A percentile compares a stretch with the other conserved stretches of the same genome.
These are phyloP conservation scores for Clamator glandarius DNA, from an alignment of 2,797 vertebrate genomes.

Conservation along the genomic window DNA sequence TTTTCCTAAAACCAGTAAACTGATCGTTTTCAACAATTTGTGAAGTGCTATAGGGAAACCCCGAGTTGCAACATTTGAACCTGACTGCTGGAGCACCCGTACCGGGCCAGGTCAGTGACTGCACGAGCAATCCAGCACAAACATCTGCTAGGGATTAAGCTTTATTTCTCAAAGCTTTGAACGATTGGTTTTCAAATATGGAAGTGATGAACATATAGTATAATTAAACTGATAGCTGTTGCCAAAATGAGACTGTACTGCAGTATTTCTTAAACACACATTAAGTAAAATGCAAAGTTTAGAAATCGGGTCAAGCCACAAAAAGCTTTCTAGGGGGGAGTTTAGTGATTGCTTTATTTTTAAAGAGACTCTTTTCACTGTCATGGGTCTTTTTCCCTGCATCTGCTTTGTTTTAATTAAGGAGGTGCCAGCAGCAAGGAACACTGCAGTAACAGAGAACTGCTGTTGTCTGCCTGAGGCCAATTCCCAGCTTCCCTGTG, in stretches of 20 bases:
- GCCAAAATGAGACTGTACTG: neutral
- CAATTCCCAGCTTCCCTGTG: neutral
- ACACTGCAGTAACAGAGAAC: neutral
- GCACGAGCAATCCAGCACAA: neutral
- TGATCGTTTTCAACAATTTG: neutral
- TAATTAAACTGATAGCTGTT: constrained; percentile 8
- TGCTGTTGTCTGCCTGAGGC: constrained; percentile 6
- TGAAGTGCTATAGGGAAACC: neutral
- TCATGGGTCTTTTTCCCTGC: neutral
- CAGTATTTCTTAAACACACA: neutral
- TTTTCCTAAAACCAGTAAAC: neutral
- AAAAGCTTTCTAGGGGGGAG: neutral
- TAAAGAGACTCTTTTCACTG: neutral
- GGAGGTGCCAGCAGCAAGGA: constrained; percentile 25
- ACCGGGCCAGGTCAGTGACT: neutral
- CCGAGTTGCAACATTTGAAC: neutral
- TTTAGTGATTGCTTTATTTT: neutral
- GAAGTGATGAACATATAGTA: neutral
- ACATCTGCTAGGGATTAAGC: constrained; percentile 11
- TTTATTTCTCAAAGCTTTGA: constrained; percentile 2
- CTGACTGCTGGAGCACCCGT: neutral
- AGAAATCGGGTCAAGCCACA: constrained; percentile 7
- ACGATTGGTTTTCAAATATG: neutral
- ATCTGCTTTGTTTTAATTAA: constrained; percentile 40
- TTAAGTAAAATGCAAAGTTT: neutral